Percentiles rank a stretch among this genome's conserved stretches.
phyloP scores from a whole-genome alignment of 2,797 vertebrate genomes.

The Psittacula derbiana region DNA sequence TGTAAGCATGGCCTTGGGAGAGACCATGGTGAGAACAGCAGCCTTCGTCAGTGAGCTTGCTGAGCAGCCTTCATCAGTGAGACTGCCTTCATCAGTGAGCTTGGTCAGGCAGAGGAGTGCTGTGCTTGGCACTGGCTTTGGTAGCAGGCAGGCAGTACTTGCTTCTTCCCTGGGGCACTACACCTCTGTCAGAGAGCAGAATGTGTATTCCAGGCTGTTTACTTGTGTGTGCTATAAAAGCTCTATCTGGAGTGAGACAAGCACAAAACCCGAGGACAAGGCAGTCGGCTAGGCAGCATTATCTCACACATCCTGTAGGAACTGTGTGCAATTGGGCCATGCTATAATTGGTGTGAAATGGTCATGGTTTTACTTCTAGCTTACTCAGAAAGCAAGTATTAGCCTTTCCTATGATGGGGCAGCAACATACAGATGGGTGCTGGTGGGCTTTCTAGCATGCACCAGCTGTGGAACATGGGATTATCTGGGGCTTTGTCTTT shows the following conservation, averaged over 20 bases:
- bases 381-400: background rate
- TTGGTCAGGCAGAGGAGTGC: background rate
- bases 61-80: too few species aligned
- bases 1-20: background rate
- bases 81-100: background rate
- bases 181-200: background rate
- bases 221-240: background rate
- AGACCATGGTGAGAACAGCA: background rate
- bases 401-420: background rate
- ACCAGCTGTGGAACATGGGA: background rate
- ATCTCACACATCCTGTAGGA: background rate
- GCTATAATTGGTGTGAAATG: background rate
- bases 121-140: background rate
- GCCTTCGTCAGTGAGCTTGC: background rate
- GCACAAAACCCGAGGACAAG: background rate
- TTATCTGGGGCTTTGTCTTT: slow-evolving; percentile 26
- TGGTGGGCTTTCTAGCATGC: background rate
- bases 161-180: background rate
- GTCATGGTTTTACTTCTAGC: background rate
- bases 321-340: background rate
- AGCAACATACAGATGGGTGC: background rate
- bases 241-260: background rate
- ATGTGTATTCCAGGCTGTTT: background rate
- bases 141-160: background rate
- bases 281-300: background rate